phyloP scores from a whole-genome alignment of 2,113 vertebrate genomes.

The Polypterus senegalus region DNA sequence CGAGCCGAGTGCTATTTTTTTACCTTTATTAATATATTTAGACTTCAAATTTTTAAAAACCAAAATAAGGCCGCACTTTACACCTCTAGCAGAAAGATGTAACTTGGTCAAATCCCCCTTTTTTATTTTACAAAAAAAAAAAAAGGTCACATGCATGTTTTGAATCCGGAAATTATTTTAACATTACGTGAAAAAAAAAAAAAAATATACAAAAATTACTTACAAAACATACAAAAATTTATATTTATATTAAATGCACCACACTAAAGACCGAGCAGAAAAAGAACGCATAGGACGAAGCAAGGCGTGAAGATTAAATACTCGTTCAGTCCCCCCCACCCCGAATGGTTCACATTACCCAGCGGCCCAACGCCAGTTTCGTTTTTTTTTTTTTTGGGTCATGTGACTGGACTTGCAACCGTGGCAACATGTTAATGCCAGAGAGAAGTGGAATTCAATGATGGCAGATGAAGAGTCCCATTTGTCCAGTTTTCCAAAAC shows the following conservation, averaged over 20 bases:
- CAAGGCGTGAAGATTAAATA: conserved; percentile 29
- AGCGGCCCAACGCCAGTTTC: neutral
- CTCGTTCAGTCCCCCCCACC: conserved; percentile 16
- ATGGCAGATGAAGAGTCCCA: conserved; percentile 34
- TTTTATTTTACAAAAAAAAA: conserved; percentile 19
- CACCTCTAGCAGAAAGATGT: conserved; percentile 36
- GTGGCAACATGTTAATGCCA: conserved; percentile 22
- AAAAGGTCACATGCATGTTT: conserved; percentile 60
- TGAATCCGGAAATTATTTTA: conserved; percentile 59
- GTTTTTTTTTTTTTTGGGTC: conserved; percentile 34
- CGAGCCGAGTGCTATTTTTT: conserved; percentile 34
- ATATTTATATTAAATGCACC: conserved; percentile 75
- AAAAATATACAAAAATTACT: conserved; percentile 83
- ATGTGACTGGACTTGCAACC: conserved; percentile 36
- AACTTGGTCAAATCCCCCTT: conserved; percentile 21
- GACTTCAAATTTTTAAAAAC: conserved; percentile 41
- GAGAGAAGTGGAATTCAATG: conserved; percentile 16
- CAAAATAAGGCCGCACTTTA: conserved; percentile 37
- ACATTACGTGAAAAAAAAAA: conserved; percentile 50
- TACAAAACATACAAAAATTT: conserved; percentile 81
- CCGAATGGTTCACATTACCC: conserved; percentile 23
- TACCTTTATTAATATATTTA: conserved; percentile 40
- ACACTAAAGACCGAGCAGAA: conserved; percentile 56
- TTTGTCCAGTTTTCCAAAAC: conserved; percentile 75
- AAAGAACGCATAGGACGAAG: conserved; percentile 50